Conservation (phyloP, 2,888 invertebrate species). For the Nyleta sp. region DNA sequence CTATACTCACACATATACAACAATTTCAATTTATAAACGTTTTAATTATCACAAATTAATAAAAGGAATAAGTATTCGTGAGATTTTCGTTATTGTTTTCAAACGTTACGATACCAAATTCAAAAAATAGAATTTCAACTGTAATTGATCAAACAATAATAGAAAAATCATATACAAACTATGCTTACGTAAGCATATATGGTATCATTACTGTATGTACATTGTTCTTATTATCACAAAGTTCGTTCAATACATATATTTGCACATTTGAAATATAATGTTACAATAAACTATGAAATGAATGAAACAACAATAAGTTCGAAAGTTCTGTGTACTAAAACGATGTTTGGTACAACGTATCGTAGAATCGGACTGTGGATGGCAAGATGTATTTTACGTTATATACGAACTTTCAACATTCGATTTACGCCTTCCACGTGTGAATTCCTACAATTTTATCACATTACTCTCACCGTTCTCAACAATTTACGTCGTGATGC, state of each 20-base stretch:
- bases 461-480: conserved; percentile 13
- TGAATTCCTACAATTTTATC: conserved; percentile 30
- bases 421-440: conserved; percentile 30
- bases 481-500: conserved; percentile 49
- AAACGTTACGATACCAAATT: too few relatives aligned
- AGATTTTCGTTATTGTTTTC: too few relatives aligned
- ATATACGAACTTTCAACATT: conserved; percentile 27
- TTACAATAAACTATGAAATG: conserved; percentile 79
- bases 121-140: neutral
- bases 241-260: conserved; percentile 69
- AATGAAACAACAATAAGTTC: conserved; percentile 78
- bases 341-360: conserved; percentile 48
- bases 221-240: conserved; percentile 67
- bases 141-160: conserved; percentile 2
- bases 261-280: conserved; percentile 75
- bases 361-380: conserved; percentile 58
- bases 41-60: too few relatives aligned
- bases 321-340: conserved; percentile 52
- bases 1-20: too few relatives aligned
- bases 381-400: conserved; percentile 67
- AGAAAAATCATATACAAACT: conserved; percentile 69
- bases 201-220: conserved; percentile 77
- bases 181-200: conserved; percentile 64
- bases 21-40: too few relatives aligned
- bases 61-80: too few relatives aligned